Conservation (phyloP, 1,140 invertebrate species). For the Cydia amplana region DNA sequence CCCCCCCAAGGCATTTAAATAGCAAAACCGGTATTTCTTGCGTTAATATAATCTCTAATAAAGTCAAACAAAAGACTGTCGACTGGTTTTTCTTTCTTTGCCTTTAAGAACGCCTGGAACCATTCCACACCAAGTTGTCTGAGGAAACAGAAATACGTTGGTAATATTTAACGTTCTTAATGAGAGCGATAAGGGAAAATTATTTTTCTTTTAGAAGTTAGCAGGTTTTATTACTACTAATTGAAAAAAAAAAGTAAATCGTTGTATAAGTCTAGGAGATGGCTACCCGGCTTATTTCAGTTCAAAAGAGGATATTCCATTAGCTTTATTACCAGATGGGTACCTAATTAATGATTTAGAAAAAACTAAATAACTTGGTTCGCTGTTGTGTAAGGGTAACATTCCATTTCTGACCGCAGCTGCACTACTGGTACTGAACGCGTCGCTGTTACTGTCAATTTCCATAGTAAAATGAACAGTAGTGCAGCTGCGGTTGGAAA, state of each 20-base stretch:
- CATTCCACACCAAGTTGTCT: background rate
- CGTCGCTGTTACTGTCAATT: too few relatives aligned
- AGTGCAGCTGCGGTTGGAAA: too few relatives aligned
- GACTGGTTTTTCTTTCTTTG: background rate
- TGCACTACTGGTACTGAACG: too few relatives aligned
- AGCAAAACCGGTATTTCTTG: background rate
- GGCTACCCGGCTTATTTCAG: too few relatives aligned
- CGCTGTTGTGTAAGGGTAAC: too few relatives aligned
- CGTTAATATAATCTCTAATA: background rate
- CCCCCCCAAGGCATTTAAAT: background rate
- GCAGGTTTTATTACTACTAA: background rate
- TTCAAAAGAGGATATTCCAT: too few relatives aligned
- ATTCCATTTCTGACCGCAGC: too few relatives aligned
- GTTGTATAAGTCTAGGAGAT: too few relatives aligned
- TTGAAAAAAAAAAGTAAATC: background rate
- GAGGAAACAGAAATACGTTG: background rate
- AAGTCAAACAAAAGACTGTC: background rate
- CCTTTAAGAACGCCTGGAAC: background rate
- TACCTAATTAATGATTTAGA: too few relatives aligned
- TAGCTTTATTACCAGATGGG: too few relatives aligned
- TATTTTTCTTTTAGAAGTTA: background rate
- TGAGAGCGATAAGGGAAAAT: constrained; percentile 1
- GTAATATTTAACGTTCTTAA: background rate
- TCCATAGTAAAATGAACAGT: too few relatives aligned
- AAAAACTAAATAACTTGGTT: too few relatives aligned